A percentile compares a stretch with the other conserved stretches of the same genome.
phyloP scores from a whole-genome alignment of 2,113 vertebrate genomes.

The Nansenia antarctica region DNA sequence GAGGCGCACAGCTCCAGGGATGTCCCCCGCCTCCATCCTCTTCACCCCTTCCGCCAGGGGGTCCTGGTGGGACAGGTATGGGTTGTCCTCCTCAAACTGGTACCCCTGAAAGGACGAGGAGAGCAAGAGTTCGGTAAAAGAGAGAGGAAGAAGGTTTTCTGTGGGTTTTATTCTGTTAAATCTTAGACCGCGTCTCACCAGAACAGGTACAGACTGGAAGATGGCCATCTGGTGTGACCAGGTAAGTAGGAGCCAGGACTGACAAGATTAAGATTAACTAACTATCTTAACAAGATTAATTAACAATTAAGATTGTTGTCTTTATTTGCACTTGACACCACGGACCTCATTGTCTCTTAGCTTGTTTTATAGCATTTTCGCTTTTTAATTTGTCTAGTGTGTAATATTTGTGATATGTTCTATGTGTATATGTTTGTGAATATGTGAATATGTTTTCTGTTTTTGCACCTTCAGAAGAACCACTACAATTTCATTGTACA shows the following conservation, averaged over 20 bases:
- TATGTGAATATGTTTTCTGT: too few relatives aligned
- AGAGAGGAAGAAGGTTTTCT: not conserved
- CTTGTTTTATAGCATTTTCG: too few relatives aligned
- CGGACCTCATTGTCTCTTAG: too few relatives aligned
- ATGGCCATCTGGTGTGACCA: not conserved
- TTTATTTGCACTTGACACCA: too few relatives aligned
- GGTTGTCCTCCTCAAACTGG: slow-evolving; percentile 97
- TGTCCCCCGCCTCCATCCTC: slow-evolving; percentile 89
- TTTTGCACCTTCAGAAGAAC: too few relatives aligned
- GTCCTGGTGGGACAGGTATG: slow-evolving; percentile 87
- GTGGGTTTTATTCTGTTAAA: not conserved
- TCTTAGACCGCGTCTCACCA: not conserved
- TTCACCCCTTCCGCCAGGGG: slow-evolving; percentile 89
- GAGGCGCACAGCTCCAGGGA: slow-evolving; percentile 91
- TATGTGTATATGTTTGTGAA: too few relatives aligned
- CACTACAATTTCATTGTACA: too few relatives aligned
- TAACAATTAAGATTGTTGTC: too few relatives aligned
- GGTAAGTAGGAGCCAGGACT: not conserved
- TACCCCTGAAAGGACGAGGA: slow-evolving; percentile 79
- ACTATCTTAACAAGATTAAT: too few relatives aligned
- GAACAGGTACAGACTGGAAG: not conserved
- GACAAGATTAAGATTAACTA: too few relatives aligned
- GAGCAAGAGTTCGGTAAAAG: not conserved
- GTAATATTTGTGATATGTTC: too few relatives aligned
- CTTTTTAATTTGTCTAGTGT: too few relatives aligned